Evolutionary conservation across 2,888 invertebrate species (phyloP), one percentile per base, ranked within the genome.

Genomic region (Drosophila hawaiiensis): DNA sequence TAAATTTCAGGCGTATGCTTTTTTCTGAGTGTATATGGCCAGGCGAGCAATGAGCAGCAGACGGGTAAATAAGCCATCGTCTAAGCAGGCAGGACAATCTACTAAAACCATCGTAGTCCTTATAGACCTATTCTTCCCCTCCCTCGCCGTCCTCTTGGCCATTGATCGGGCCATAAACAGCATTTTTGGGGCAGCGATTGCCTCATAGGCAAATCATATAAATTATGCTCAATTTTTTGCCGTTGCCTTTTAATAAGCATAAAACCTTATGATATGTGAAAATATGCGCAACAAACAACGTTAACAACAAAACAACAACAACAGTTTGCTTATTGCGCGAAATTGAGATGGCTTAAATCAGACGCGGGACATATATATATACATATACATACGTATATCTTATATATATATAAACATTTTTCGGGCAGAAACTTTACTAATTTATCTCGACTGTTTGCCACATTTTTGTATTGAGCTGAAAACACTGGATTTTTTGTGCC

Each of bases 211-310:
- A 86, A 86, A 86, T 89, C 85, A 90, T 86, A 86, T 86, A 90
- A 86, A 86, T 86, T 90, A 86, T 86, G 85, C 89, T 89, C 76
- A 90, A 76, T 89, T 68, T 28, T 47, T 75, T 74, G 43, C 49
- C 50, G 68, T 67, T 88, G 90, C 78, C 89, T 77, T 90, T 90
- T 90, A 87, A 88, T 91, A 87, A 89, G 87, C 91, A 91, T 93
- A 93, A 93, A 93, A 93, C 92, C 92, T 93, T 93, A 93, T 93
- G 93, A 92, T 89, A 93, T 93, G 93, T 93, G 92, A 93, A 93
- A 93, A 93, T 92, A 91, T 91, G 91, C 91, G 91, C 89, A 91
- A 85, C 82, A 89, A 87, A 91, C 91, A 84, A 70, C 59, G 76
- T 53, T 49, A 78, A 65, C 68, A 78, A 76, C 73, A 78, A 60